Evolutionary conservation across 2,888 invertebrate genomes (phyloP), one percentile per base, ranked within the genome.

Genomic region (Drosophila prolongata): DNA sequence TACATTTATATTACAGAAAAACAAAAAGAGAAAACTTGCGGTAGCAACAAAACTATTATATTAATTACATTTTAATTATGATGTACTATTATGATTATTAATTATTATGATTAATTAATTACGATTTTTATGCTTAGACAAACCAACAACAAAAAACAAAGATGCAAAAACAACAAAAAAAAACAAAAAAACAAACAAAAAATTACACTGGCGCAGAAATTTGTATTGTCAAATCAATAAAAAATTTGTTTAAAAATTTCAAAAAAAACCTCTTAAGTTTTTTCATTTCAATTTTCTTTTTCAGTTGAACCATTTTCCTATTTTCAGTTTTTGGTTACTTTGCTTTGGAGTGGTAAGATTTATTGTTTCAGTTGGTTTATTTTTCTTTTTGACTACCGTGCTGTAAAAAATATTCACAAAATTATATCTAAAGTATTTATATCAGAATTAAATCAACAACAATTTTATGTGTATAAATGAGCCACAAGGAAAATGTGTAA

Each of bases 161-260:
- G 56, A 64, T 50, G 56, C 52, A 75, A 55, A 47, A 73, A 60
- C 56, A 58, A 64, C 43, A 60, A 59, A 54, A 57, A 60, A 66
- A 59, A 71, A 44, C 56, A 75, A 68, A 60, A 60, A 65, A 67
- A 75, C 78, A 64, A 71, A 69, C 56, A 76, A 72, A 66, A 73
- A 73, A 67, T 56, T 76, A 76, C 68, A 80, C 77, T 71, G 88
- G 88, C 85, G 81, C 87, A 85, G 79, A 84, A 89, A 87, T 84
- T 87, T 89, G 83, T 83, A 84, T 73, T 89, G 88, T 80, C 82
- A 89, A 84, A 81, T 77, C 76, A 88, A 88, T 89, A 89, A 88
- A 85, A 84, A 87, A 82, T 77, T 80, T 82, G 78, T 88, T 90
- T 76, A 80, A 84, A 90, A 87, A 78, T 79, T 75, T 74, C 71